These are phyloP conservation scores for Falco cherrug DNA, from an alignment of 2,797 vertebrate species.

Conservation along the genomic window DNA sequence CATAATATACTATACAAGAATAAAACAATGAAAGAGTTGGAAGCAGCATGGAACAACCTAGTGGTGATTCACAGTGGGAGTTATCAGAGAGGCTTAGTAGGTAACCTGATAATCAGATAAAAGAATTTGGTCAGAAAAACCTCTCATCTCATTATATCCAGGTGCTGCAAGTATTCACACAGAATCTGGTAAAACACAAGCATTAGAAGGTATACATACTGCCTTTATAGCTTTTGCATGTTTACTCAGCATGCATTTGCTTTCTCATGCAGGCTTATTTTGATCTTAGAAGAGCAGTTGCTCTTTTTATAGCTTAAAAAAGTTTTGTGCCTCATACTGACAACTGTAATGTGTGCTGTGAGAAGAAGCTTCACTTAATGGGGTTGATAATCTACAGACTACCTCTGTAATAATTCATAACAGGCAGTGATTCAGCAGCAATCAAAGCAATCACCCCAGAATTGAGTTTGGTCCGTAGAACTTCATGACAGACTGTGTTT, in stretches of 20 bases:
- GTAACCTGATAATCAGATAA: neutral
- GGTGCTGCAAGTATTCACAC: neutral
- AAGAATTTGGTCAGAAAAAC: neutral
- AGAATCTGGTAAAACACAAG: neutral
- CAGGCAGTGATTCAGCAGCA: neutral
- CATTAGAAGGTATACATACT: neutral
- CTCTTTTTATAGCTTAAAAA: neutral
- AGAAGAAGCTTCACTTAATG: neutral
- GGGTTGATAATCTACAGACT: neutral
- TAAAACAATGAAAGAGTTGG: neutral
- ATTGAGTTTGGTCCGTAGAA: neutral
- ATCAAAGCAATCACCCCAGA: neutral
- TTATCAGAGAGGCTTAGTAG: neutral
- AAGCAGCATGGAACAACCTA: neutral
- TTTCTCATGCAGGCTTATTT: neutral
- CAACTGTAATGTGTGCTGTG: accelerated
- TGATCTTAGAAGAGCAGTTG: neutral
- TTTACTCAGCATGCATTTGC: neutral
- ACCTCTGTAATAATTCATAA: neutral
- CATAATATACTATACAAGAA: neutral
- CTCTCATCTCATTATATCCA: neutral
- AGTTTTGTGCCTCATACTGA: neutral
- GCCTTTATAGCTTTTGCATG: neutral
- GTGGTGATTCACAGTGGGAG: neutral
- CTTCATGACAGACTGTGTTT: neutral